These are phyloP conservation scores for Callithrix jacchus DNA, from an alignment of 2,113 vertebrate species.

Conservation along the genomic window DNA sequence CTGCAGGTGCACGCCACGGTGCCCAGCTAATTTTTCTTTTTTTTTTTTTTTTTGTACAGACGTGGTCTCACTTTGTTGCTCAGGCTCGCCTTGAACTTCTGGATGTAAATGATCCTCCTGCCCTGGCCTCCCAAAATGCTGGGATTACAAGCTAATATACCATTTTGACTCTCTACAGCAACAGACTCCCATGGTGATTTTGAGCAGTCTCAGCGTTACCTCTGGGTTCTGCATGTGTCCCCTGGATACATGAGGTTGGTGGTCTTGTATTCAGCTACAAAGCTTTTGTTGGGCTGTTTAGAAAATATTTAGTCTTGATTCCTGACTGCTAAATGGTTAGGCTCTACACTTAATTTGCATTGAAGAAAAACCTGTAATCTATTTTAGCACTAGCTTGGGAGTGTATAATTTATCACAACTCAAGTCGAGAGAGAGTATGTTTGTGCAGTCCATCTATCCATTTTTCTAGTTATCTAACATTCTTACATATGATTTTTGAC, in stretches of 20 bases:
- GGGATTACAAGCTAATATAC: neutral
- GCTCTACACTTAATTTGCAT: neutral
- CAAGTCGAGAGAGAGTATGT: neutral
- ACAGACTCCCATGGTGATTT: neutral
- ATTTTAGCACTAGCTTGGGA: neutral
- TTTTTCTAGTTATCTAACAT: constrained; percentile 17
- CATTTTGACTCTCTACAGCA: neutral
- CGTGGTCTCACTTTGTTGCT: neutral
- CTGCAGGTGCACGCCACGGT: no score
- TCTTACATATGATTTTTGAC: neutral
- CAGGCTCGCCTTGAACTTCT: neutral
- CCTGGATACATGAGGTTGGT: rapidly evolving
- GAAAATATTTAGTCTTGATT: neutral
- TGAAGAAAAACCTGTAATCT: neutral
- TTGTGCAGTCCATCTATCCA: neutral
- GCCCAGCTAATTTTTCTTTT: no score
- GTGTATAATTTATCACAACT: neutral
- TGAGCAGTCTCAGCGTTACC: neutral
- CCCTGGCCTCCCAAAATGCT: neutral
- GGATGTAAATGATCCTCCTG: neutral
- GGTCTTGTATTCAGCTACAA: neutral
- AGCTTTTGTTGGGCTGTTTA: neutral
- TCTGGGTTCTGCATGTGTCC: neutral
- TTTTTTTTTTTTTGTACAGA: neutral
- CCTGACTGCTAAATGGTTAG: neutral